Evolutionary conservation across 2,888 invertebrate genomes (phyloP).

Genomic region (Antheraea assamensis): DNA sequence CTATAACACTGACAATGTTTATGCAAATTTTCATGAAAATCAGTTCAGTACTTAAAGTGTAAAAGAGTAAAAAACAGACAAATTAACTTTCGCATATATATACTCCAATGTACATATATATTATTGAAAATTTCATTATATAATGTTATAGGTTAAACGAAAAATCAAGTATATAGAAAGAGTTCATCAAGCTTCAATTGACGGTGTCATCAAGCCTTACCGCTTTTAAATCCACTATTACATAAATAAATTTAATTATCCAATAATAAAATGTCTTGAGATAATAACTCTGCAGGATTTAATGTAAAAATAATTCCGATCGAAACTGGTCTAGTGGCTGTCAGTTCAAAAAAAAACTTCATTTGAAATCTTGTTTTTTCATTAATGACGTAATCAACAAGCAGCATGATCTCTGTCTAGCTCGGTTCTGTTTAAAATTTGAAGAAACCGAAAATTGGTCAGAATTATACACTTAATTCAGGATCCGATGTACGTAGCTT

Average conservation of each 20-base stretch:
- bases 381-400: not conserved
- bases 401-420: not conserved
- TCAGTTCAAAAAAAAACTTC: not conserved
- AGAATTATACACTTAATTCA: not conserved
- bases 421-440: not conserved
- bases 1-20: no score
- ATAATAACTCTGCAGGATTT: not conserved
- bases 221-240: not conserved
- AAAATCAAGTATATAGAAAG: not conserved
- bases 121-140: no score
- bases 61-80: no score
- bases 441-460: not conserved
- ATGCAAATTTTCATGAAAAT: no score
- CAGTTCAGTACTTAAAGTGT: no score
- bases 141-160: no score
- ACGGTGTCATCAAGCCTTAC: not conserved
- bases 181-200: no score
- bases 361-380: conserved; percentile 11
- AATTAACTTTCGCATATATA: no score
- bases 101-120: no score
- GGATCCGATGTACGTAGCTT: no score
- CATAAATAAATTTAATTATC: not conserved
- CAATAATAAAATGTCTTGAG: not conserved
- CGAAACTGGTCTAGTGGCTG: conserved; percentile 5
- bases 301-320: not conserved